phyloP scores from a whole-genome alignment of 2,797 vertebrate genomes.

The Macropus fuliginosus region DNA sequence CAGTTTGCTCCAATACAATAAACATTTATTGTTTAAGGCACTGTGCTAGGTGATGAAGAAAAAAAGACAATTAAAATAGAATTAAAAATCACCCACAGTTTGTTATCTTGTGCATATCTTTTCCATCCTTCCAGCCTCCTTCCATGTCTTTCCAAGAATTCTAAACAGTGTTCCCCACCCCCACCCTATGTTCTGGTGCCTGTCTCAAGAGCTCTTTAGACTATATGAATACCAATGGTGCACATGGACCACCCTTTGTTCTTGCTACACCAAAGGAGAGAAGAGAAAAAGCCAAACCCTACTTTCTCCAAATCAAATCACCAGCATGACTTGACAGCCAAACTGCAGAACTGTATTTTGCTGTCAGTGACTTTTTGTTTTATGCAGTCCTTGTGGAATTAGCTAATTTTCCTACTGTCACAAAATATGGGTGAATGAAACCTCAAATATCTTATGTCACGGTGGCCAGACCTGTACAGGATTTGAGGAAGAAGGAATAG shows the following conservation, averaged over 20 bases:
- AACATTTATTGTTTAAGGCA: not conserved
- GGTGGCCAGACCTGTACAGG: not conserved
- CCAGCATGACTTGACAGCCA: not conserved
- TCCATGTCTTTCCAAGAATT: not conserved
- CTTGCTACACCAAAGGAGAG: not conserved
- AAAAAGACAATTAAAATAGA: not conserved
- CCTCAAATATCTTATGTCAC: not conserved
- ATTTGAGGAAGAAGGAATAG: not conserved
- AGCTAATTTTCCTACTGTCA: not conserved
- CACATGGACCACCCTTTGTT: not conserved
- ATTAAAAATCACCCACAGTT: not conserved
- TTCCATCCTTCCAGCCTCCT: not conserved
- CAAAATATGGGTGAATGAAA: not conserved
- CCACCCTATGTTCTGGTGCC: too few relatives aligned
- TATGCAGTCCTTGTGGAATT: not conserved
- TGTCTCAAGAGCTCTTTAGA: not conserved
- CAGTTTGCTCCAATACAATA: not conserved
- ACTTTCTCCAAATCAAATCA: conserved; percentile 41
- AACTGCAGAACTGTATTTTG: not conserved
- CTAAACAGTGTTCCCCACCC: not conserved
- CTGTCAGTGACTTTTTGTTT: not conserved
- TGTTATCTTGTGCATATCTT: not conserved
- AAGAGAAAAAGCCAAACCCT: not conserved
- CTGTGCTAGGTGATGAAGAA: not conserved
- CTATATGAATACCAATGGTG: not conserved